phyloP scores from a whole-genome alignment of 2,888 invertebrate species.

The Drosophila borealis region DNA sequence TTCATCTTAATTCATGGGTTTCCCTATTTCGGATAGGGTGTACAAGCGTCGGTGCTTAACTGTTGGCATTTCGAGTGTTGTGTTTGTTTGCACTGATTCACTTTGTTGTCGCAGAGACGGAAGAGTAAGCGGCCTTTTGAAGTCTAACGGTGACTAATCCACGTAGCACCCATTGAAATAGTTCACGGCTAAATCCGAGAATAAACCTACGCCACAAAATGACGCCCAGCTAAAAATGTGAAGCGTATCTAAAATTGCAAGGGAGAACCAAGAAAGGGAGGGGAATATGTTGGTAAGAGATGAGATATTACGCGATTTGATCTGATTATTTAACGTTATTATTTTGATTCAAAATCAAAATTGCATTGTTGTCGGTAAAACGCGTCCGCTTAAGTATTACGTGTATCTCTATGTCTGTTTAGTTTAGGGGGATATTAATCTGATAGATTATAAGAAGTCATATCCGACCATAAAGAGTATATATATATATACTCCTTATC shows the following conservation, averaged over 20 bases:
- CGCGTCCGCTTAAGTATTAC: no score
- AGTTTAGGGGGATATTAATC: no score
- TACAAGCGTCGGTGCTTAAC: neutral
- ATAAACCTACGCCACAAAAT: constrained; percentile 1
- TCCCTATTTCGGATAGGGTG: constrained; percentile 21
- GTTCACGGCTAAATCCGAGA: constrained; percentile 33
- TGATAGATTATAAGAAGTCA: no score
- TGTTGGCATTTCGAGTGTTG: neutral
- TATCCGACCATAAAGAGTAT: no score
- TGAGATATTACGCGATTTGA: no score
- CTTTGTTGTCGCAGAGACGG: constrained; percentile 18
- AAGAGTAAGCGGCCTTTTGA: constrained; percentile 13
- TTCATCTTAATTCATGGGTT: neutral
- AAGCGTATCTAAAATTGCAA: neutral
- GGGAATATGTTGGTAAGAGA: neutral
- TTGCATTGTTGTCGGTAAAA: no score
- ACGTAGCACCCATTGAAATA: constrained; percentile 33
- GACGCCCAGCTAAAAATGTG: constrained; percentile 4
- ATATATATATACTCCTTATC: no score
- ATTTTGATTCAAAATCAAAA: no score
- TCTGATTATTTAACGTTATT: no score
- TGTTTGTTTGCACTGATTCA: constrained; percentile 51
- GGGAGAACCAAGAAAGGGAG: no score
- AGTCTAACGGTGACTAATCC: constrained; percentile 44
- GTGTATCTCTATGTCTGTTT: no score